Conservation (phyloP, 2,113 vertebrate genomes). For the Microtus ochrogaster region DNA sequence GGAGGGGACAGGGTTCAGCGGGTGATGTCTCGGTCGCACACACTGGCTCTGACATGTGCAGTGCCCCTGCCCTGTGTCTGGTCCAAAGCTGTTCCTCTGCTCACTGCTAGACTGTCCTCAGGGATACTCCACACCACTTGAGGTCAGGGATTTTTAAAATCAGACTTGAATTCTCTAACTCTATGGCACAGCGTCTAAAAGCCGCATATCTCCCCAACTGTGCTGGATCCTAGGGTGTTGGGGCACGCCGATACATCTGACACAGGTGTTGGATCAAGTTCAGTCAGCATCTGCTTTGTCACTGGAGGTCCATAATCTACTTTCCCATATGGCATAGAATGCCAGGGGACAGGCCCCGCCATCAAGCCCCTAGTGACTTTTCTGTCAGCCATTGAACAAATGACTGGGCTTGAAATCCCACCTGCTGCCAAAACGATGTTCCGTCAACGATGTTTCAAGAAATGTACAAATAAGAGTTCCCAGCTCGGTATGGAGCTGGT, state of each 20-base stretch:
- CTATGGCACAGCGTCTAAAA: background rate
- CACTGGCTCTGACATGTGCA: accelerated
- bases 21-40: background rate
- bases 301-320: background rate
- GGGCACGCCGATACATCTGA: background rate
- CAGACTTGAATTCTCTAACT: background rate
- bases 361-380: accelerated
- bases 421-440: background rate
- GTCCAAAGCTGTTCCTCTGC: accelerated
- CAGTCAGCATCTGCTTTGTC: background rate
- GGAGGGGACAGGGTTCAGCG: accelerated
- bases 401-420: background rate
- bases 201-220: accelerated
- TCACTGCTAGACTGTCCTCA: accelerated
- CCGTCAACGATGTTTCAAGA: background rate
- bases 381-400: background rate
- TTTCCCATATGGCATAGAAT: no score
- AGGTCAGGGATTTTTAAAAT: background rate
- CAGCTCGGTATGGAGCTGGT: background rate
- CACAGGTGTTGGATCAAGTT: accelerated
- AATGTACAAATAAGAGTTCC: background rate
- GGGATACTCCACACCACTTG: background rate
- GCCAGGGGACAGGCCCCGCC: accelerated
- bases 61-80: accelerated
- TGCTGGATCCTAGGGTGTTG: accelerated